phyloP scores from a whole-genome alignment of 2,113 vertebrate species.

The Nesogale talazaci region DNA sequence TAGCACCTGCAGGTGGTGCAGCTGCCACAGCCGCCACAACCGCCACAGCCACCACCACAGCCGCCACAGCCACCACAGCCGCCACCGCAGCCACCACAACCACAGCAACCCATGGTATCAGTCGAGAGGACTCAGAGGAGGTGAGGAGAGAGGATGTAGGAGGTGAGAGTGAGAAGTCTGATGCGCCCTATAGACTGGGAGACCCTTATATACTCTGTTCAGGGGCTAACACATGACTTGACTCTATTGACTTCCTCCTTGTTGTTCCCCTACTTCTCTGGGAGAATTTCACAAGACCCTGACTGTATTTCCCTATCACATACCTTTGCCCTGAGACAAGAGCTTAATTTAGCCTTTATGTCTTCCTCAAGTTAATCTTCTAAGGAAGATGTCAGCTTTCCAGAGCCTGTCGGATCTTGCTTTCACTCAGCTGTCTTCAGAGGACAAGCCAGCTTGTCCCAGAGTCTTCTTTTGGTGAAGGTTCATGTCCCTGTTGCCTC shows the following conservation, averaged over 20 bases:
- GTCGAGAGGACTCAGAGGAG: not conserved
- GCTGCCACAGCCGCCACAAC: not conserved
- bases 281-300: not conserved
- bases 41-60: not conserved
- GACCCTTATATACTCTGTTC: not conserved
- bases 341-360: not conserved
- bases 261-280: not conserved
- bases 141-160: not conserved
- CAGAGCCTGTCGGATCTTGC: not conserved
- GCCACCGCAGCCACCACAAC: not conserved
- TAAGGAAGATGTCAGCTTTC: not conserved
- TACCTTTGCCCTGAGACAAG: not conserved
- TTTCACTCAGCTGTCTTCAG: not conserved
- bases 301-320: constrained; percentile 9
- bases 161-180: not conserved
- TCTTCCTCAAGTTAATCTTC: constrained; percentile 25
- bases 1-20: not conserved
- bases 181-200: not conserved
- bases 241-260: not conserved
- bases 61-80: fast-evolving
- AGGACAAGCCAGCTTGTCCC: fast-evolving
- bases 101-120: constrained; percentile 64
- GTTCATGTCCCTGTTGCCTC: no score
- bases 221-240: no score
- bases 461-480: not conserved